Conservation (phyloP, 1,140 invertebrate species). For the Andrena cerasifolii region DNA sequence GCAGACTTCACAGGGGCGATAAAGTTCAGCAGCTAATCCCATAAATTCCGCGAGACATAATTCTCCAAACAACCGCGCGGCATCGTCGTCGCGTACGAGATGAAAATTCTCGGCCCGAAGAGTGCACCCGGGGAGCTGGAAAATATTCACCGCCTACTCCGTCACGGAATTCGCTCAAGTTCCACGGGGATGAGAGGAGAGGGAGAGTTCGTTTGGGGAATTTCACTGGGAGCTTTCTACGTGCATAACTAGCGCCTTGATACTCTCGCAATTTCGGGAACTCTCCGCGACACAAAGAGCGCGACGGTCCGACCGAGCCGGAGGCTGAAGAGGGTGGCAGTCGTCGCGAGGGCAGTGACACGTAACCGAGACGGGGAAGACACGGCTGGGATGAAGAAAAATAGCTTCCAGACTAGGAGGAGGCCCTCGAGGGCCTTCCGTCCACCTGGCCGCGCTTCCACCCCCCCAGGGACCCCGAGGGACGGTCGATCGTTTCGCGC, state of each 20-base stretch:
- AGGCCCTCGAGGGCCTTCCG: slow-evolving; percentile 38
- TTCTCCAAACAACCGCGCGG: too few species aligned
- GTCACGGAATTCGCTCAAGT: too few species aligned
- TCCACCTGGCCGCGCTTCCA: neutral
- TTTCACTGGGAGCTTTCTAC: neutral
- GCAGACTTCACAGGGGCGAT: too few species aligned
- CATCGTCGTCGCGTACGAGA: too few species aligned
- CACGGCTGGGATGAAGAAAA: slow-evolving; percentile 49
- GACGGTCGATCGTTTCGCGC: slow-evolving; percentile 5
- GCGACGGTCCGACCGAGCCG: slow-evolving; percentile 3
- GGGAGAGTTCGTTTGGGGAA: too few species aligned
- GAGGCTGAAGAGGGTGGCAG: slow-evolving; percentile 30
- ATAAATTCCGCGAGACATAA: too few species aligned
- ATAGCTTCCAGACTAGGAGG: slow-evolving; percentile 35
- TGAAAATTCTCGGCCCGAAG: too few species aligned
- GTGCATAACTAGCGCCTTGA: slow-evolving; percentile 11
- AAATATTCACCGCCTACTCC: too few species aligned
- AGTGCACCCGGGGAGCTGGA: too few species aligned
- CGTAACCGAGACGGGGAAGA: slow-evolving; percentile 61
- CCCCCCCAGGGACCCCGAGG: neutral
- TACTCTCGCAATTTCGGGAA: slow-evolving; percentile 27
- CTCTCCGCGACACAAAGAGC: neutral
- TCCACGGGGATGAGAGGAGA: too few species aligned
- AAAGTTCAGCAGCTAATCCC: too few species aligned
- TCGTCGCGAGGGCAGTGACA: slow-evolving; percentile 61